Evolutionary conservation across 2,888 invertebrate species (phyloP), one percentile per base, ranked within the genome.

Genomic region (Coenonympha glycerion): DNA sequence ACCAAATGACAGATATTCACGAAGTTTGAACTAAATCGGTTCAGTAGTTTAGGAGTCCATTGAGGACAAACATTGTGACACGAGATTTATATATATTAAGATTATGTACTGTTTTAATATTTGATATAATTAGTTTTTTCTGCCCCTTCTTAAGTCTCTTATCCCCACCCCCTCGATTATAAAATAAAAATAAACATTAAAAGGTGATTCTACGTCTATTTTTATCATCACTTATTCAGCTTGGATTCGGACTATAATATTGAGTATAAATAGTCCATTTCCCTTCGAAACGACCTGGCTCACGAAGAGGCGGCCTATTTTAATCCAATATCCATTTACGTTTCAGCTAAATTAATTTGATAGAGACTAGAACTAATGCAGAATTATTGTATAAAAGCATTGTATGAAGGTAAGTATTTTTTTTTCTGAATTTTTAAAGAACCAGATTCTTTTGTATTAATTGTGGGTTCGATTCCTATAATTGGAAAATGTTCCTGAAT

Each of bases 271-370:
- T 39, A 39, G 24, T 3, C 8, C 8, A 39, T 24, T 39, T 15
- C 19, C 8, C 24, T 15, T 22, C 9, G 15, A 24, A 39, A 39
- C 13, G 13, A 3, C 13, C 22, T 1, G 22, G 8, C 37, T 15
- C 9, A 39, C 22, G n/a, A 11, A 39, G 39, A 24, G 37, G 9
- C 11, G 15, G 15, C 39, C 24, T 39, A 24, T 39, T 39, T 24
- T 39, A 39, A 39, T 39, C 39, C 39, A 39, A 24, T 39, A 22
- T 22, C 39, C 9, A 24, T 24, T 5, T 24, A 9, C 39, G 24
- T 39, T 39, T 39, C 24, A 39, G 39, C 15, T 15, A 24, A 39
- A 39, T 39, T 24, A 39, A 39, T 15, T 39, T 24, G 9, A 24
- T 39, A 24, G 24, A 39, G 24, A 5, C 39, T 24, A 39, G 5